These are phyloP conservation scores for Leptarthrus brevirostris DNA, from an alignment of 2,888 invertebrate genomes.

Conservation along the genomic window DNA sequence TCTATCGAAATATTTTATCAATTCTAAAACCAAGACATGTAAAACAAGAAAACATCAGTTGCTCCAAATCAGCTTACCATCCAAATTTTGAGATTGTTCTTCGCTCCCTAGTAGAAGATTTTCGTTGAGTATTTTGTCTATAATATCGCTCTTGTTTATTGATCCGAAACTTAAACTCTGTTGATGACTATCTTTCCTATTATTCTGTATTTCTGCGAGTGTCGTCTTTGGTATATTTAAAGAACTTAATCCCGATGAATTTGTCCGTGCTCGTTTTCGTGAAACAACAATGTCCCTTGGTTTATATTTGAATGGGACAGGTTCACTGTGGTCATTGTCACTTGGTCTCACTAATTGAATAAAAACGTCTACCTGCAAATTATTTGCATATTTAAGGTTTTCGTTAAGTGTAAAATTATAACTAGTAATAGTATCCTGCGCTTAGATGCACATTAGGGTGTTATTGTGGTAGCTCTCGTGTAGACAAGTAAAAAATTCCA, in stretches of 20 bases:
- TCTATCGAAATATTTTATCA: constrained; percentile 17
- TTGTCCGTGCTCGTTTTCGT: constrained; percentile 62
- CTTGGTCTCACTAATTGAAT: too few species aligned
- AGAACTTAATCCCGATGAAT: constrained; percentile 59
- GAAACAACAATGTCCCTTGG: constrained; percentile 69
- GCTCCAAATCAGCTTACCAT: constrained; percentile 50
- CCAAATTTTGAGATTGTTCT: constrained; percentile 47
- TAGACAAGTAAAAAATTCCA: too few species aligned
- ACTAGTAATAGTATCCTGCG: too few species aligned
- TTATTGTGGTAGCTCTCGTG: too few species aligned
- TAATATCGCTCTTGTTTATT: background rate
- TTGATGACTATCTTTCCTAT: background rate
- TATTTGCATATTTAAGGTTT: constrained; percentile 76
- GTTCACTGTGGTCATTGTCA: too few species aligned
- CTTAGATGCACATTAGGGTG: too few species aligned
- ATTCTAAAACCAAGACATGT: constrained; percentile 14
- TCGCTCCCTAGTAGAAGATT: constrained; percentile 5
- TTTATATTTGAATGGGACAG: too few species aligned
- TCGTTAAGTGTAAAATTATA: too few species aligned
- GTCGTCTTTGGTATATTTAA: constrained; percentile 64
- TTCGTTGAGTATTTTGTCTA: background rate
- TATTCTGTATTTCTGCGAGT: constrained; percentile 16
- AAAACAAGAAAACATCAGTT: too few species aligned
- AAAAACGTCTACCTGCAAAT: too few species aligned
- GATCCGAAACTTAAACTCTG: background rate